Evolutionary conservation across 2,113 vertebrate species (phyloP), one percentile per base, ranked within the genome.

Genomic region (Proterorhinus semilunaris): DNA sequence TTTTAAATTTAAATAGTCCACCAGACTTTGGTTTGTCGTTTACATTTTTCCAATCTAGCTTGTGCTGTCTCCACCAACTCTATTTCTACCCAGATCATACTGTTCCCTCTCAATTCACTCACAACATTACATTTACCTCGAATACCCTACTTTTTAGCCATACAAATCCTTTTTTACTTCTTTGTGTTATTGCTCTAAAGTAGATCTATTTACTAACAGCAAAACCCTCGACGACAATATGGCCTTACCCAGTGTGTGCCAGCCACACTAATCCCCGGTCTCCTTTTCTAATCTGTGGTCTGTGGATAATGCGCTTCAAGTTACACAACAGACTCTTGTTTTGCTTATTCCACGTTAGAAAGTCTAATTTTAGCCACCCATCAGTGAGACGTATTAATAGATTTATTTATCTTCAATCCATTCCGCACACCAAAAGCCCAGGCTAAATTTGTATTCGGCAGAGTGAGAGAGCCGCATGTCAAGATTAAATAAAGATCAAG

Each of bases 261-360:
- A 76, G 70, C 53, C 72, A 65, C 42, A 57, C 66, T 83, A 81
- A 87, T 87, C 85, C 75, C 69, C 63, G 44, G 46, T 62, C 44
- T 77, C 66, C 66, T 73, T 76, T 76, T 65, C 52, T 77, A 75
- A 87, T 88, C 84, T 67, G 69, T 53, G 75, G 68, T 71, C 78
- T 15, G 53, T 0, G 17, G 72, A 79, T 75, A 77, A 86, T 69
- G 72, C 15, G 61, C 11, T 55, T 66, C 42, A 57, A 64, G 49
- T 84, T 86, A 69, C 17, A 3, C 78, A 83, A 84, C 58, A 57
- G 8, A 21, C 10, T 67, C 65, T 55, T 46, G 65, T 45, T 52
- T 50, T 59, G 59, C 64, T 61, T 15, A 10, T 47, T 57, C 46
- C 15, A 43, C 64, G 76, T 65, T 47, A 68, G 66, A 52, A 2